These are phyloP conservation scores for Leptinotarsa texana DNA, from an alignment of 1,140 invertebrate genomes.

Conservation along the genomic window DNA sequence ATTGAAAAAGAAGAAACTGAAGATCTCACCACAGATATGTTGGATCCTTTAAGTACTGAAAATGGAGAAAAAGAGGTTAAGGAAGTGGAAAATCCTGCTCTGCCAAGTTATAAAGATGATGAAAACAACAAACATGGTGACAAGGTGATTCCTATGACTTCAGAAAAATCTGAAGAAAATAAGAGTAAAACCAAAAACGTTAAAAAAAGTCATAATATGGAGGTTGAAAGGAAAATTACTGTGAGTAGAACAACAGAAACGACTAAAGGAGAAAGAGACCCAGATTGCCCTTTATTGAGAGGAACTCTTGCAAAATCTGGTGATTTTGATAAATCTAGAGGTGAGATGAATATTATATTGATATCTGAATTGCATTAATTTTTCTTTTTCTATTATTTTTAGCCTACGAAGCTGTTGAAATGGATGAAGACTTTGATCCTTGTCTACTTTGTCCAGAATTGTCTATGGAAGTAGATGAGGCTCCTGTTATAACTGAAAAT, in stretches of 20 bases:
- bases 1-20: constrained; percentile 14
- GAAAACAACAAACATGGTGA: constrained; percentile 17
- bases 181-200: background rate
- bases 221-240: background rate
- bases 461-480: constrained; percentile 48
- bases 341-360: background rate
- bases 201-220: constrained; percentile 5
- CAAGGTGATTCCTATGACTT: background rate
- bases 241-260: background rate
- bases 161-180: background rate
- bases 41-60: background rate
- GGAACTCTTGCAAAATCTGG: constrained; percentile 10
- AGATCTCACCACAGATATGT: background rate
- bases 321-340: background rate
- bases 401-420: constrained; percentile 34
- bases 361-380: constrained; percentile 20
- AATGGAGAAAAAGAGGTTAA: background rate
- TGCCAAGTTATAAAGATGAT: background rate
- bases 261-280: background rate
- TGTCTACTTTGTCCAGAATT: constrained; percentile 46
- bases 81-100: background rate
- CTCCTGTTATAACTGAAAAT: constrained; percentile 39
- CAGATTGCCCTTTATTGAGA: constrained; percentile 2
- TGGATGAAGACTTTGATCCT: constrained; percentile 48
- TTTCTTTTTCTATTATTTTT: background rate